Evolutionary conservation across 2,797 vertebrate species (phyloP).

Genomic region (Loriculus beryllinus): DNA sequence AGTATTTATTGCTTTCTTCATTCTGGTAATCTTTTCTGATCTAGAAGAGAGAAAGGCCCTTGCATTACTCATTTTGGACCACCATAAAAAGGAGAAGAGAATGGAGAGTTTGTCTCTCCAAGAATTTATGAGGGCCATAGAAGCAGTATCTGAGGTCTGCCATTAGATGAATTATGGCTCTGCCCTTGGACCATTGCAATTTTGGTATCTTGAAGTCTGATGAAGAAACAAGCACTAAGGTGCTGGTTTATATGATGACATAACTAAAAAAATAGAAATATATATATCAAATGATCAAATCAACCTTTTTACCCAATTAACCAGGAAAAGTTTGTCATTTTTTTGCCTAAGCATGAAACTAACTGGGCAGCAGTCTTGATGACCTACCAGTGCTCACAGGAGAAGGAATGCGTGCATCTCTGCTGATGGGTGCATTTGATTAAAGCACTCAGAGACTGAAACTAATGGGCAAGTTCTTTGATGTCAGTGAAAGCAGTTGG

Average conservation of each 20-base stretch:
- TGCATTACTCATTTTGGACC: not conserved
- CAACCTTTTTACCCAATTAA: not conserved
- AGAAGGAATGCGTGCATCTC: not conserved
- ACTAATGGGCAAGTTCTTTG: not conserved
- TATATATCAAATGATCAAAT: not conserved
- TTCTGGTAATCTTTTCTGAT: constrained; percentile 17
- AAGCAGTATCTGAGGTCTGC: not conserved
- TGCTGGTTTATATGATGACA: not conserved
- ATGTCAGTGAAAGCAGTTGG: not conserved
- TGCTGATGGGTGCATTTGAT: not conserved
- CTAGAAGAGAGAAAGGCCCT: not conserved
- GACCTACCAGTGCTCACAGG: not conserved
- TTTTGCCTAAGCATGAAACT: not conserved
- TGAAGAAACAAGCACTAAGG: not conserved
- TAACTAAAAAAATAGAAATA: not conserved
- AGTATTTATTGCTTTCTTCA: constrained; percentile 22
- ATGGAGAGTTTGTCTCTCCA: not conserved
- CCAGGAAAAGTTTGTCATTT: not conserved
- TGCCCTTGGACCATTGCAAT: not conserved
- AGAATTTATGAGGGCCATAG: constrained; percentile 50
- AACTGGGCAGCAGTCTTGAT: not conserved
- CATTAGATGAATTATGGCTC: not conserved
- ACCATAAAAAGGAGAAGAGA: constrained; percentile 21
- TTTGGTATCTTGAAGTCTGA: not conserved
- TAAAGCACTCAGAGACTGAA: not conserved